Conservation (phyloP, 2,888 invertebrate genomes). For the Xanthia togata region DNA sequence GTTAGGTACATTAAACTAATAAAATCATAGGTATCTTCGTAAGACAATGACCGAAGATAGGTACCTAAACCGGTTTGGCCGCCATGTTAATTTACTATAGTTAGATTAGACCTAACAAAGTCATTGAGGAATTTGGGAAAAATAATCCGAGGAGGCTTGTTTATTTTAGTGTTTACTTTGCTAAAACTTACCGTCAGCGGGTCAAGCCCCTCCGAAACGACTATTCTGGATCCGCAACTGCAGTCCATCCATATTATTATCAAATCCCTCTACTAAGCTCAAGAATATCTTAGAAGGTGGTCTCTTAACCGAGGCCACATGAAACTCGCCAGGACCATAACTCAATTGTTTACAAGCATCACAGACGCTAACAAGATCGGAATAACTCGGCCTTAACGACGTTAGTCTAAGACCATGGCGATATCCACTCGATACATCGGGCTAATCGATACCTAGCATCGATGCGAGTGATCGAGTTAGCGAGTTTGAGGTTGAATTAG, state of each 20-base stretch:
- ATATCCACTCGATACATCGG: conserved; percentile 55
- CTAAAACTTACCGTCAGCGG: too few relatives aligned
- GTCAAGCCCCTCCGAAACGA: too few relatives aligned
- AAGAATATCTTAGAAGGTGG: neutral
- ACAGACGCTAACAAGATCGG: conserved; percentile 62
- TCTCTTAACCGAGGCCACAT: conserved; percentile 19
- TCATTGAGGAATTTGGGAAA: too few relatives aligned
- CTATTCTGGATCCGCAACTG: too few relatives aligned
- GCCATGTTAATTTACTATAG: too few relatives aligned
- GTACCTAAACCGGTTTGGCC: too few relatives aligned
- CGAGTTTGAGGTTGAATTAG: conserved; percentile 61
- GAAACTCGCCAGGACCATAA: conserved; percentile 49
- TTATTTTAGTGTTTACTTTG: too few relatives aligned
- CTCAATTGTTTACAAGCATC: conserved; percentile 66
- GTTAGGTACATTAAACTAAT: too few relatives aligned
- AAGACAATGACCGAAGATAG: too few relatives aligned
- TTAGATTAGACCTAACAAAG: too few relatives aligned
- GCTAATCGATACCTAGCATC: conserved; percentile 54
- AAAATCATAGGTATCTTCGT: too few relatives aligned
- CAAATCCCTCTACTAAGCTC: neutral
- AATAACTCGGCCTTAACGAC: conserved; percentile 57
- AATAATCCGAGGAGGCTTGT: too few relatives aligned
- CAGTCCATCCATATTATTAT: neutral
- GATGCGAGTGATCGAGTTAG: conserved; percentile 62
- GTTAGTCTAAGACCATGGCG: conserved; percentile 63